A percentile compares a stretch with the other conserved stretches of the same genome.
phyloP scores from a whole-genome alignment of 2,113 vertebrate genomes.

The Marmota monax region DNA sequence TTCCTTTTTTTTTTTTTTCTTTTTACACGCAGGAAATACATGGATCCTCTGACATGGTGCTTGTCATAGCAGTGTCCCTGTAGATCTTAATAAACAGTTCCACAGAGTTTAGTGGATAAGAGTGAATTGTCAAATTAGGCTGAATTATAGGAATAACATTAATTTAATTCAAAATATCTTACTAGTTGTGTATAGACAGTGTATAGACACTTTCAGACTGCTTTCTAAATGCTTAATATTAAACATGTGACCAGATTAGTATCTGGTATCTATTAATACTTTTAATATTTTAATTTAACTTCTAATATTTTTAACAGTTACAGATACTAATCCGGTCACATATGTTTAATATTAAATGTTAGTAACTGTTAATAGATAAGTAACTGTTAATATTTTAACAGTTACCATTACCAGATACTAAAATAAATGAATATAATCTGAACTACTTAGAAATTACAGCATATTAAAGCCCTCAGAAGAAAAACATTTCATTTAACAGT shows the following conservation, averaged over 20 bases:
- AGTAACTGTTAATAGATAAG: too few species aligned
- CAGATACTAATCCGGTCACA: too few species aligned
- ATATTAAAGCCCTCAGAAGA: slow-evolving; percentile 1
- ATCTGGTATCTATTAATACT: neutral
- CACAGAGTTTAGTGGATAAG: neutral
- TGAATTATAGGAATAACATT: neutral
- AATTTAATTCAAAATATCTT: slow-evolving; percentile 3
- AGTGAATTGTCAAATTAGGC: neutral
- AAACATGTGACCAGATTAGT: slow-evolving; percentile 12
- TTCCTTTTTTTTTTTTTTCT: neutral
- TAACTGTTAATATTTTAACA: neutral
- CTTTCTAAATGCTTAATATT: slow-evolving; percentile 50
- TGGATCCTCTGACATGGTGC: neutral
- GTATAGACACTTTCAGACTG: neutral
- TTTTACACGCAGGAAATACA: slow-evolving; percentile 1
- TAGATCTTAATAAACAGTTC: neutral
- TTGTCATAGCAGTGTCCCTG: neutral
- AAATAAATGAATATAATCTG: slow-evolving; percentile 47
- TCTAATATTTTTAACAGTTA: too few species aligned
- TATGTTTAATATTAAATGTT: too few species aligned
- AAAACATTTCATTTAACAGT: slow-evolving; percentile 34
- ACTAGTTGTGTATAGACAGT: neutral
- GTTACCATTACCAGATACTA: neutral
- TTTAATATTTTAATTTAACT: too few species aligned
- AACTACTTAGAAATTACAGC: slow-evolving; percentile 49